A percentile compares a stretch with the other conserved stretches of the same genome.
These are phyloP conservation scores for Physella acuta DNA, from an alignment of 1,140 invertebrate species.

Conservation along the genomic window DNA sequence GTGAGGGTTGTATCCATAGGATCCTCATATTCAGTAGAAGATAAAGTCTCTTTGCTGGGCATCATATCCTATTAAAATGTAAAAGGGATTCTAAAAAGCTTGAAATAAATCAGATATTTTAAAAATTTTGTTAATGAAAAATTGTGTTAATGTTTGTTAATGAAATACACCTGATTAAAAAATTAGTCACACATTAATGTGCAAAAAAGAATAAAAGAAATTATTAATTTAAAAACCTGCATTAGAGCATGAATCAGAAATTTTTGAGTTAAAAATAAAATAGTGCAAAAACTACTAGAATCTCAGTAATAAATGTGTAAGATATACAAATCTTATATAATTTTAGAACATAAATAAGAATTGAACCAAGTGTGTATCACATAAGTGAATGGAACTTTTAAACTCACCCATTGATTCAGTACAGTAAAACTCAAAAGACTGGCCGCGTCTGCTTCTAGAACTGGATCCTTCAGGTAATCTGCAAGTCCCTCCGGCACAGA, in stretches of 20 bases:
- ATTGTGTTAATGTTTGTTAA: not conserved
- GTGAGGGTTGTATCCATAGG: not conserved
- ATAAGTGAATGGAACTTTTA: not conserved
- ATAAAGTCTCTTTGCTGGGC: not conserved
- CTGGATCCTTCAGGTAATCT: constrained; percentile 36
- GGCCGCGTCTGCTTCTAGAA: constrained; percentile 13
- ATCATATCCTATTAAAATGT: not conserved
- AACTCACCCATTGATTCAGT: constrained; percentile 32
- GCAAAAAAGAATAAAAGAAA: not conserved
- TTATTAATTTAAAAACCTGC: not conserved
- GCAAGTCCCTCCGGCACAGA: constrained; percentile 41
- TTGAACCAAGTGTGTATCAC: not conserved
- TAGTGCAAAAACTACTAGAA: not conserved
- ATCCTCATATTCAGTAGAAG: constrained; percentile 20
- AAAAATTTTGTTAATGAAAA: not conserved
- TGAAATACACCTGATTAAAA: not conserved
- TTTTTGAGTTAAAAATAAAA: not conserved
- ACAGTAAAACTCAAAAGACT: constrained; percentile 29
- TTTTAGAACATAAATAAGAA: not conserved
- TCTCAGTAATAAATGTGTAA: not conserved
- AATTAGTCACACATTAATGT: not conserved
- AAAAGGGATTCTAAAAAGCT: not conserved
- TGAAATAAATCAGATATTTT: not conserved
- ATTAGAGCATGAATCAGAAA: not conserved
- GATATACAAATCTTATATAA: not conserved